A percentile compares a stretch with the other conserved stretches of the same genome.
These are phyloP conservation scores for Drosophila arizonae DNA, from an alignment of 1,140 invertebrate species.

Conservation along the genomic window DNA sequence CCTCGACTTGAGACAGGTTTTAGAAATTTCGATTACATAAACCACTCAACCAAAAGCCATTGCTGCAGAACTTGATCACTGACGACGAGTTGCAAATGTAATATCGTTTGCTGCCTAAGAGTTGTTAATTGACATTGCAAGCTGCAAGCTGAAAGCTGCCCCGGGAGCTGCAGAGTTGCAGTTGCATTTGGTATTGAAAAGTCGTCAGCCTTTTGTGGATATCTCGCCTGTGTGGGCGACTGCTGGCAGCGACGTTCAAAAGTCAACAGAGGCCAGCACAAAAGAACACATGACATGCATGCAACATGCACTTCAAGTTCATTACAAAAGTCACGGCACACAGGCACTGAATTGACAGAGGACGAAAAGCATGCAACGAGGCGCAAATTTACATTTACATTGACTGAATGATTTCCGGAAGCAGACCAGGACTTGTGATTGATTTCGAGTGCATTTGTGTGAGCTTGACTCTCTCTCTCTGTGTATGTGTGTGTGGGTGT, in stretches of 20 bases:
- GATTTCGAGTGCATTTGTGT: slow-evolving; percentile 61
- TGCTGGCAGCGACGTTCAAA: slow-evolving; percentile 52
- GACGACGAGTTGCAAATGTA: neutral
- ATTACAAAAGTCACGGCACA: slow-evolving; percentile 62
- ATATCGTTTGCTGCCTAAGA: slow-evolving; percentile 13
- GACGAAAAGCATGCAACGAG: slow-evolving; percentile 54
- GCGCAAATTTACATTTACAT: slow-evolving; percentile 80
- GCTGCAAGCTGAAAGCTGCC: too few relatives aligned
- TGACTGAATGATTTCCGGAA: slow-evolving; percentile 68
- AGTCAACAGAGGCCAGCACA: slow-evolving; percentile 64
- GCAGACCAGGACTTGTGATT: slow-evolving; percentile 40
- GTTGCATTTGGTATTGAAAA: slow-evolving; percentile 19
- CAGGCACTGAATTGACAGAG: slow-evolving; percentile 22
- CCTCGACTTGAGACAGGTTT: neutral
- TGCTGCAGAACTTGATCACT: neutral
- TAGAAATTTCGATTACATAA: neutral
- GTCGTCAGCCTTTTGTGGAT: neutral
- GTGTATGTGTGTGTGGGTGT: neutral
- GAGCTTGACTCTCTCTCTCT: slow-evolving; percentile 16
- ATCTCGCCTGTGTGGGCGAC: slow-evolving; percentile 15
- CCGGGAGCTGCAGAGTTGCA: slow-evolving; percentile 36
- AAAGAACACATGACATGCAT: slow-evolving; percentile 43
- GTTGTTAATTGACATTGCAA: slow-evolving; percentile 69
- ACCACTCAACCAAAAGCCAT: neutral
- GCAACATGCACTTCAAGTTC: slow-evolving; percentile 69